phyloP scores from a whole-genome alignment of 1,140 invertebrate species.

The Camponotus vicinus region DNA sequence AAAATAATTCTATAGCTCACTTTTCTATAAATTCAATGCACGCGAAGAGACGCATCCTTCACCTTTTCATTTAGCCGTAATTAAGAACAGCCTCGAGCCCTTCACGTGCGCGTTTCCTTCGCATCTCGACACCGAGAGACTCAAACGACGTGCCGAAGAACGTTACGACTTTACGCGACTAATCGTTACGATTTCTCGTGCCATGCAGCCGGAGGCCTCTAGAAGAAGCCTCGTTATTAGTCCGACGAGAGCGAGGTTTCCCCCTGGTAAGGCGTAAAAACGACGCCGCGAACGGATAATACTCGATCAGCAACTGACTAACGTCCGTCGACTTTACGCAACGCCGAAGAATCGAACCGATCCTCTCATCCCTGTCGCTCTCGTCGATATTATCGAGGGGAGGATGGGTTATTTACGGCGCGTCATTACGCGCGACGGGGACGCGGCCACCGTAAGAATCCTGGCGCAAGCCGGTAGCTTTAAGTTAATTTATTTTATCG shows the following conservation, averaged over 20 bases:
- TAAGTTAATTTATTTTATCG: constrained; percentile 81
- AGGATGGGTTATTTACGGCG: constrained; percentile 77
- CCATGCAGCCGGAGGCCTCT: constrained; percentile 13
- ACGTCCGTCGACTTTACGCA: constrained; percentile 54
- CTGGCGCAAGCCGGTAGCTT: constrained; percentile 79
- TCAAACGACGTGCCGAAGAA: constrained; percentile 48
- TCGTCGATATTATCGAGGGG: constrained; percentile 75
- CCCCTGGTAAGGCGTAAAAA: constrained; percentile 19
- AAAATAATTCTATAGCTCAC: neutral
- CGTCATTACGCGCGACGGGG: constrained; percentile 74
- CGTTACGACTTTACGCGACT: constrained; percentile 51
- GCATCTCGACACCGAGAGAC: constrained; percentile 49
- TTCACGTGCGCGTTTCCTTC: constrained; percentile 27
- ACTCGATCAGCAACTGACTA: constrained; percentile 27
- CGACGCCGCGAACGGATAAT: neutral
- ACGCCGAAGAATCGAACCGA: neutral
- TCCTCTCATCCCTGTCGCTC: neutral
- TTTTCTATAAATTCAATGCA: neutral
- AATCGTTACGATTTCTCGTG: constrained; percentile 52
- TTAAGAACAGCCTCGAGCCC: constrained; percentile 39
- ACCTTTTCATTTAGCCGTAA: neutral
- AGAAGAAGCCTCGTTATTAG: constrained; percentile 49
- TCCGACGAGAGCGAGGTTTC: neutral
- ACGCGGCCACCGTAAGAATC: constrained; percentile 58
- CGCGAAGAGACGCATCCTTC: neutral